Evolutionary conservation across 2,888 invertebrate genomes (phyloP), one percentile per base, ranked within the genome.

Genomic region (Mythimna albipuncta): DNA sequence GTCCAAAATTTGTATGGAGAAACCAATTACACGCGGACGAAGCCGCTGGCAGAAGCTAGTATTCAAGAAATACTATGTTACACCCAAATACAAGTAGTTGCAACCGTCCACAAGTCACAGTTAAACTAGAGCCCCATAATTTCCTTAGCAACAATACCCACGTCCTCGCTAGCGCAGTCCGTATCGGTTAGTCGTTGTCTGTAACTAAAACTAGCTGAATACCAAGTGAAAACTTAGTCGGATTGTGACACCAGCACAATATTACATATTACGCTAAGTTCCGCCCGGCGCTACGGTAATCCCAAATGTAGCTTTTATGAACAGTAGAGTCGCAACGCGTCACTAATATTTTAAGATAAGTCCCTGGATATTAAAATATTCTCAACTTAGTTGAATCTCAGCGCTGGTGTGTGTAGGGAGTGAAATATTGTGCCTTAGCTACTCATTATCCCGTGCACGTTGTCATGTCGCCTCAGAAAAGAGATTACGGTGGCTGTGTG

Each of bases 121-220:
- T 66, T 47, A 62, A 70, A 69, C 63, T 71, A 58, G 6, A 64
- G 71, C 35, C 52, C 79, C 65, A 72, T 79, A 68, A 69, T 80
- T 80, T 69, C 69, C 67, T 76, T 72, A 72, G 70, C 71, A 66
- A 69, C 69, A 83, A 67, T 80, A 72, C 69, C 75, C 71, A 79
- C 83, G 83, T 79, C 54, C 79, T 67, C 50, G 44, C 67, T 82
- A 67, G 57, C 69, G 50, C 71, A 79, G 54, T 70, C 72, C 79
- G 79, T 86, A 86, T 86, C 84, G 84, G 85, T 79, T 81, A 85
- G 77, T 82, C 71, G 81, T 77, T 75, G 77, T 66, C 62, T 69
- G 69, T 87, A 86, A 87, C 85, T 88, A 85, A 86, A 89, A 86
- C 88, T 85, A 84, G 82, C 81, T 83, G 84, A 85, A 85, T 87